phyloP scores from a whole-genome alignment of 1,140 invertebrate genomes.

The Hyposmocoma kahamanoa region DNA sequence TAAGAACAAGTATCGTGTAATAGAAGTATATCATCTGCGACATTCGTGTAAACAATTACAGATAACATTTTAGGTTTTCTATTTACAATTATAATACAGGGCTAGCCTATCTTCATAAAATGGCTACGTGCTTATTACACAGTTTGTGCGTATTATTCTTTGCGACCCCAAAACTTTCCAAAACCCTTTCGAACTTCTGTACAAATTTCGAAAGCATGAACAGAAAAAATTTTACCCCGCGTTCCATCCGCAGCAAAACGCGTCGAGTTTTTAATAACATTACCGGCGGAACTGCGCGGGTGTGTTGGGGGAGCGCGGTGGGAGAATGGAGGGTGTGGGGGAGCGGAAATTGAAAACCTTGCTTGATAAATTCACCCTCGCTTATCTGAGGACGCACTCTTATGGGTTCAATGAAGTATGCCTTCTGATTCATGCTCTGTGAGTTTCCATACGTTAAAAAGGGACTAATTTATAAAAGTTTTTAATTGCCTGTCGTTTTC shows the following conservation, averaged over 20 bases:
- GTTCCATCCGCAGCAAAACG: slow-evolving; percentile 21
- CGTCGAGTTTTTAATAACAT: slow-evolving; percentile 56
- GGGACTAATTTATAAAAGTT: background rate
- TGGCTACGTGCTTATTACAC: too few relatives aligned
- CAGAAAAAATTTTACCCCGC: slow-evolving; percentile 48
- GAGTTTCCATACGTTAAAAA: slow-evolving; percentile 25
- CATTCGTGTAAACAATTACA: too few relatives aligned
- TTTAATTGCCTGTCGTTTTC: slow-evolving; percentile 1
- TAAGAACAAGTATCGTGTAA: too few relatives aligned
- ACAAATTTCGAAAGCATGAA: slow-evolving; percentile 27
- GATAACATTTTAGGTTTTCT: too few relatives aligned
- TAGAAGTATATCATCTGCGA: too few relatives aligned
- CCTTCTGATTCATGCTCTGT: slow-evolving; percentile 25
- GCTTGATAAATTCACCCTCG: slow-evolving; percentile 45
- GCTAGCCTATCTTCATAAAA: too few relatives aligned
- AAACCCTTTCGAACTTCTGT: background rate
- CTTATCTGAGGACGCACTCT: slow-evolving; percentile 41
- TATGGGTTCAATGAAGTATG: slow-evolving; percentile 43
- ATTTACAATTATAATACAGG: too few relatives aligned
- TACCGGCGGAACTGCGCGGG: slow-evolving; percentile 23
- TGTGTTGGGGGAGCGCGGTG: background rate
- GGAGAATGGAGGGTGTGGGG: slow-evolving; percentile 9
- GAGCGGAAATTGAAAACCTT: slow-evolving; percentile 58
- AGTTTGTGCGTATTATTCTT: too few relatives aligned
- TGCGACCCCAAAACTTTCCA: slow-evolving; percentile 1